These are phyloP conservation scores for Oriolus oriolus DNA, from an alignment of 2,113 vertebrate species.

Conservation along the genomic window DNA sequence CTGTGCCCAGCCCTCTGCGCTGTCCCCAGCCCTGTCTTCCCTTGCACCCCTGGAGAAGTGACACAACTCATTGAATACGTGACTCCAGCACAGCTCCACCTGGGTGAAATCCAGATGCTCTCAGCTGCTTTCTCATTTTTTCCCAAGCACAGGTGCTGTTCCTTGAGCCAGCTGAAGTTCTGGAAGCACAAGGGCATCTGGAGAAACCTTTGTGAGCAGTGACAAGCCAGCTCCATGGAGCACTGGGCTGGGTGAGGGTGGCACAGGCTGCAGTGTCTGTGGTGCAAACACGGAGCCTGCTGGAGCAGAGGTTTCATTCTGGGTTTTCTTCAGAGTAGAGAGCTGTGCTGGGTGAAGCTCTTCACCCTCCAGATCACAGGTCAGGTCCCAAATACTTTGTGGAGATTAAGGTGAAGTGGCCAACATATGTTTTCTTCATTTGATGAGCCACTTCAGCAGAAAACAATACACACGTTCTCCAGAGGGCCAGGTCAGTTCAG, in stretches of 20 bases:
- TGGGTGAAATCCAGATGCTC: not conserved
- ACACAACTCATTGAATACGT: accelerated
- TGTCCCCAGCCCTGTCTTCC: not conserved
- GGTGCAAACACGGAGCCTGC: not conserved
- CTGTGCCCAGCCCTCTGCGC: accelerated
- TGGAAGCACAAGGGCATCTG: not conserved
- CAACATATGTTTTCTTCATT: conserved; percentile 47
- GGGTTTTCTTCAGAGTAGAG: not conserved
- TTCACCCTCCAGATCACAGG: not conserved
- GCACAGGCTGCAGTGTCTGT: accelerated
- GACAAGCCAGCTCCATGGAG: not conserved
- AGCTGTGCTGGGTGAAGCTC: not conserved
- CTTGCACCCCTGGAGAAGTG: not conserved
- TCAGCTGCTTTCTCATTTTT: not conserved
- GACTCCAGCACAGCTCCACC: not conserved
- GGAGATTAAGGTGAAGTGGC: not conserved
- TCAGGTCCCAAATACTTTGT: not conserved
- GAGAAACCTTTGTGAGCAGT: not conserved
- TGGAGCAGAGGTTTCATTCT: not conserved
- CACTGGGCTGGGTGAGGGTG: not conserved
- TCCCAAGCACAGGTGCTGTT: not conserved
- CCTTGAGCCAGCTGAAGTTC: not conserved
- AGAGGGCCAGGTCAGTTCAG: not conserved
- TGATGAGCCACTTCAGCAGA: not conserved
- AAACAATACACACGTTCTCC: not conserved